phyloP scores from a whole-genome alignment of 2,113 vertebrate genomes.

The Neotoma lepida region DNA sequence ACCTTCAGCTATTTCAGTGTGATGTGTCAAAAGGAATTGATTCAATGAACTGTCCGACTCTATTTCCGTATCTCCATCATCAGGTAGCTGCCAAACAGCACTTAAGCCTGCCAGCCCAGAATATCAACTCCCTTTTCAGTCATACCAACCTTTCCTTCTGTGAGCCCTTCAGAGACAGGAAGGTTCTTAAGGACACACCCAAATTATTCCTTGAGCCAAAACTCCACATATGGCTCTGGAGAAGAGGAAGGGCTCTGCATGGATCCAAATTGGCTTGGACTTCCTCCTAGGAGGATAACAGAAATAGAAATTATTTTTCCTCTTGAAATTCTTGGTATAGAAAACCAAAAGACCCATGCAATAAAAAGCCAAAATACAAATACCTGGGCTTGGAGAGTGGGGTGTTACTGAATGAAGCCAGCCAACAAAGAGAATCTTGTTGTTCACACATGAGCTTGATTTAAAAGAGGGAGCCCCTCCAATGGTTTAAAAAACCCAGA shows the following conservation, averaged over 20 bases:
- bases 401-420: not conserved
- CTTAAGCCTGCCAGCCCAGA: constrained; percentile 17
- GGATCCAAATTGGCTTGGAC: not conserved
- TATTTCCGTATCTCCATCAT: constrained; percentile 1
- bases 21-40: constrained; percentile 33
- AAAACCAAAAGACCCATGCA: not conserved
- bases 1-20: not conserved
- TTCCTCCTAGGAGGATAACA: constrained; percentile 22
- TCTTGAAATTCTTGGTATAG: constrained; percentile 23
- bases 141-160: not conserved
- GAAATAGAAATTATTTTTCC: constrained; percentile 27
- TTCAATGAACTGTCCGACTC: not conserved
- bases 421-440: not conserved
- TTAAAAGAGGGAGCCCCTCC: not conserved
- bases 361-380: not conserved
- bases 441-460: not conserved
- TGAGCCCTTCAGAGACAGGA: constrained; percentile 20
- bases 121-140: not conserved
- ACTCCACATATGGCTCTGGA: not conserved
- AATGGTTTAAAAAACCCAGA: not conserved
- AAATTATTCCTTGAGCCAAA: constrained; percentile 38
- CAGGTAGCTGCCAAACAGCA: constrained; percentile 14
- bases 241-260: not conserved
- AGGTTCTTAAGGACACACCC: not conserved
- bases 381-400: not conserved